These are phyloP conservation scores for Neosilurus mollespiculum DNA, from an alignment of 2,797 vertebrate species.

Conservation along the genomic window DNA sequence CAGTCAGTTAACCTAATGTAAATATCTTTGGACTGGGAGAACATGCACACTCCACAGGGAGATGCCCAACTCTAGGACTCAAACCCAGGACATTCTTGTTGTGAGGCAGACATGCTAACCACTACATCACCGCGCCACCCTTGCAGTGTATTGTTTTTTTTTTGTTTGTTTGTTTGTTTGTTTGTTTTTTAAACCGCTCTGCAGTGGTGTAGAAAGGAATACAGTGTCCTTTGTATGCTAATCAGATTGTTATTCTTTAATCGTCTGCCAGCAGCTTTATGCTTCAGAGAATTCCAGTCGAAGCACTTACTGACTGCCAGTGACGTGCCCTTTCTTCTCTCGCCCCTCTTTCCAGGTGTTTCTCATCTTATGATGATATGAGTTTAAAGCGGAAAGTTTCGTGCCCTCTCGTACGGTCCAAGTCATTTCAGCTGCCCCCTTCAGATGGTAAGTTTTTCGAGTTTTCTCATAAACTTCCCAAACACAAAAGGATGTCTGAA, in stretches of 20 bases:
- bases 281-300: neutral
- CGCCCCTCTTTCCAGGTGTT: conserved; percentile 77
- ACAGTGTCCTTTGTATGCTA: too few relatives aligned
- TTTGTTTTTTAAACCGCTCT: neutral
- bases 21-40: too few relatives aligned
- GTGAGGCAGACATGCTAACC: too few relatives aligned
- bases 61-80: too few relatives aligned
- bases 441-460: conserved; percentile 82
- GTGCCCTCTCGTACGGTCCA: conserved; percentile 91
- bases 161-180: too few relatives aligned
- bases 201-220: too few relatives aligned
- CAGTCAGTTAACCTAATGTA: too few relatives aligned
- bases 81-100: too few relatives aligned
- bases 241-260: neutral
- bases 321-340: neutral
- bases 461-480: neutral
- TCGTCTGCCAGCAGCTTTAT: neutral
- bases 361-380: conserved; percentile 97
- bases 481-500: neutral
- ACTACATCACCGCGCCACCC: too few relatives aligned
- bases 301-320: neutral
- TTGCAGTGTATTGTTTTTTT: too few relatives aligned
- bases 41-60: too few relatives aligned
- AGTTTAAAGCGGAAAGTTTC: conserved; percentile 92
- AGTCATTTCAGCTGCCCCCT: conserved; percentile 89